These are phyloP conservation scores for Tethya wilhelma DNA, from an alignment of 37 sponge, comb jelly and placozoan species.

Conservation along the genomic window DNA sequence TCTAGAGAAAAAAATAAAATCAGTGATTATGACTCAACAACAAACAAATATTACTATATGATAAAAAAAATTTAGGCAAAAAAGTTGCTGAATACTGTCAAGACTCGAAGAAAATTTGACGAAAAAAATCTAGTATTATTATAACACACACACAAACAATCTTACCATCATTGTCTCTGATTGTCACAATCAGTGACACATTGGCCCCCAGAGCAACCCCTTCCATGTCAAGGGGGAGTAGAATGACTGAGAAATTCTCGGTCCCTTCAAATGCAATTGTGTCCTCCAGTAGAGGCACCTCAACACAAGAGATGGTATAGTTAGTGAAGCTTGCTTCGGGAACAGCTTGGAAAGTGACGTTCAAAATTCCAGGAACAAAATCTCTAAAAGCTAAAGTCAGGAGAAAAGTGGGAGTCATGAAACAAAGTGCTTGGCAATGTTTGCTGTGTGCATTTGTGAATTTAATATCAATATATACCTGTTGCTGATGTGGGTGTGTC, in stretches of 20 bases:
- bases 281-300: conserved; percentile 18
- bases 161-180: conserved; percentile 37
- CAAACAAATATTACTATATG: not conserved
- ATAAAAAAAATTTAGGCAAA: too few species aligned
- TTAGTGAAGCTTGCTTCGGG: not conserved
- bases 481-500: not conserved
- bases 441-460: not conserved
- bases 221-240: not conserved
- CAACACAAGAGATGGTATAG: not conserved
- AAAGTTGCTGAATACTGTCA: too few species aligned
- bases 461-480: conserved; percentile 4
- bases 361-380: not conserved
- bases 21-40: not conserved
- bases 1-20: not conserved
- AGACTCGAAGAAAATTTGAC: too few species aligned
- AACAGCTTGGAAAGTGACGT: not conserved
- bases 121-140: too few species aligned
- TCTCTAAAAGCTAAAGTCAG: conserved; percentile 17
- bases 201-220: not conserved
- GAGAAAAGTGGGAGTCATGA: too few species aligned
- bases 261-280: conserved; percentile 36
- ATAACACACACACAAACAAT: not conserved
- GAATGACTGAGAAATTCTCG: conserved; percentile 8
- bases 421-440: not conserved
- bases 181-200: not conserved